Conservation (phyloP, 1,140 invertebrate genomes). For the Heliconius congener region DNA sequence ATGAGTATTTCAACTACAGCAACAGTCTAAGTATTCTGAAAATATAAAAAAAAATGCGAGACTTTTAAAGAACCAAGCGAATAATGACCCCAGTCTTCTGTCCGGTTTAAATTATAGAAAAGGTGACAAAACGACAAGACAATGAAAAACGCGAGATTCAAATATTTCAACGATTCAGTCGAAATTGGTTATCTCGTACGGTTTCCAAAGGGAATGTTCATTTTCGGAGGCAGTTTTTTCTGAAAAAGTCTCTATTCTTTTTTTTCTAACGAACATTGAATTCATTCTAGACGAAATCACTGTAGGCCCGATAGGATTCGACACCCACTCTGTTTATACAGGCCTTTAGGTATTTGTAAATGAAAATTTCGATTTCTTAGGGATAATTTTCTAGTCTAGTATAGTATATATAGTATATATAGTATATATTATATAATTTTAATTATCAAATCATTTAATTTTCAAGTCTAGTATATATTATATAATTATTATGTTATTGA, state of each 20-base stretch:
- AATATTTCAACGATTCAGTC: slow-evolving; percentile 2
- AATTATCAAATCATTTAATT: no score
- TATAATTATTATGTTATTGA: no score
- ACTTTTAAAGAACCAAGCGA: no score
- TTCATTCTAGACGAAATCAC: slow-evolving; percentile 37
- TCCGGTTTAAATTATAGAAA: background rate
- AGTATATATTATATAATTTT: no score
- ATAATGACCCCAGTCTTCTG: background rate
- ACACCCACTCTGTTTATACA: background rate
- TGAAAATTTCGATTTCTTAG: no score
- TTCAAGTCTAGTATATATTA: no score
- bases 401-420: no score
- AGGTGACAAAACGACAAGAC: slow-evolving; percentile 6
- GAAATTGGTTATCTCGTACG: slow-evolving; percentile 13
- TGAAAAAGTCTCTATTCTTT: slow-evolving; percentile 35
- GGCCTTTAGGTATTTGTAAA: background rate
- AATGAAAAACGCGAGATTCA: slow-evolving; percentile 2
- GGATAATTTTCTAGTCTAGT: no score
- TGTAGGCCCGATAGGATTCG: slow-evolving; percentile 7
- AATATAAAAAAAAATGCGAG: no score
- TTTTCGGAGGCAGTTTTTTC: slow-evolving; percentile 34
- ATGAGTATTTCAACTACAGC: no score
- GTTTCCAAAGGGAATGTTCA: slow-evolving; percentile 38
- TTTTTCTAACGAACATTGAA: slow-evolving; percentile 38
- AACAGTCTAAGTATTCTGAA: no score